phyloP scores from a whole-genome alignment of 2,113 vertebrate species.

The Sminthopsis crassicaudata region DNA sequence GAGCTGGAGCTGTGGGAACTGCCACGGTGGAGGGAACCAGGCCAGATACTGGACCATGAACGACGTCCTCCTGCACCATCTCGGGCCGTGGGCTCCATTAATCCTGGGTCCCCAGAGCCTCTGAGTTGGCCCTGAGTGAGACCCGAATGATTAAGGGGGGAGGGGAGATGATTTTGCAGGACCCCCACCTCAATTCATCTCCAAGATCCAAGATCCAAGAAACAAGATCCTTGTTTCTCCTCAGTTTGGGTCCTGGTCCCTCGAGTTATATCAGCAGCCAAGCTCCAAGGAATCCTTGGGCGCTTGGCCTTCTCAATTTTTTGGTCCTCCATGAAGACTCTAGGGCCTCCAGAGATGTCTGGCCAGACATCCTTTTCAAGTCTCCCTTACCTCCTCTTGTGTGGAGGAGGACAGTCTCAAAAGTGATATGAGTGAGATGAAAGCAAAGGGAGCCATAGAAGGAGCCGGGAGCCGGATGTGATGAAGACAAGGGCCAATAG shows the following conservation, averaged over 20 bases:
- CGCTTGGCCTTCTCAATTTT: rapidly evolving
- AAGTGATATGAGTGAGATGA: neutral
- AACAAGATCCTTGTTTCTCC: neutral
- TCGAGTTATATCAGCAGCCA: too few species aligned
- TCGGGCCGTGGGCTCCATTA: neutral
- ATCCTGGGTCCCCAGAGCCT: neutral
- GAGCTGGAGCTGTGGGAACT: constrained; percentile 13
- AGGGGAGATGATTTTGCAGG: neutral
- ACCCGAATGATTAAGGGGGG: neutral
- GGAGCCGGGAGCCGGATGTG: neutral
- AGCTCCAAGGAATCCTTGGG: neutral
- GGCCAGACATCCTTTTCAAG: neutral
- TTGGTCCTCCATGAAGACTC: neutral
- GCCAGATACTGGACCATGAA: constrained; percentile 13
- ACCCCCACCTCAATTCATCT: neutral
- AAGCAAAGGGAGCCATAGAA: neutral
- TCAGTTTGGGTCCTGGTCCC: neutral
- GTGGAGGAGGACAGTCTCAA: neutral
- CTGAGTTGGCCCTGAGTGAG: neutral
- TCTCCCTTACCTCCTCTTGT: neutral
- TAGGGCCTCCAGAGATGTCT: neutral
- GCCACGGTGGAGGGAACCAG: constrained; percentile 31
- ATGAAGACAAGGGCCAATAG: neutral
- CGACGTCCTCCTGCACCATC: neutral
- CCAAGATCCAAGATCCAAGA: too few species aligned